Evolutionary conservation across 1,140 invertebrate genomes (phyloP).

Genomic region (Drosophila eugracilis): DNA sequence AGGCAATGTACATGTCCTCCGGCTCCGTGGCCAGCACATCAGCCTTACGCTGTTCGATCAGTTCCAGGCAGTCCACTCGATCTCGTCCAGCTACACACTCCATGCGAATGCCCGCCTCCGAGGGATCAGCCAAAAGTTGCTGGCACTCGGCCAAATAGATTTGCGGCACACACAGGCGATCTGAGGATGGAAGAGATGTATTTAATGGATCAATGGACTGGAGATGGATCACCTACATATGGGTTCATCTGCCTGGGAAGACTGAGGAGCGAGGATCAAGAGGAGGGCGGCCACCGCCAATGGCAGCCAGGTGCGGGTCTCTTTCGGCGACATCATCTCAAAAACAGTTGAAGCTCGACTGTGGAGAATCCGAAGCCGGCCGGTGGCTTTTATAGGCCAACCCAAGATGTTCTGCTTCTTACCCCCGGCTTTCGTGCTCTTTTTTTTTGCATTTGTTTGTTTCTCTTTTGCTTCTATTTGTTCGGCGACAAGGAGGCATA

Average conservation of each 20-base stretch:
- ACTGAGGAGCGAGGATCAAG: background rate
- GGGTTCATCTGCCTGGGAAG: slow-evolving; percentile 52
- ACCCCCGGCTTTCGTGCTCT: background rate
- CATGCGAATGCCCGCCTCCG: slow-evolving; percentile 87
- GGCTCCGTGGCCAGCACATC: slow-evolving; percentile 93
- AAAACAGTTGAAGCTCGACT: slow-evolving; percentile 55
- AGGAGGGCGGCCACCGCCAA: slow-evolving; percentile 24
- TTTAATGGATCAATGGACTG: no score
- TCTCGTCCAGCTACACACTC: slow-evolving; percentile 89
- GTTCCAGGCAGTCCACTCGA: slow-evolving; percentile 90
- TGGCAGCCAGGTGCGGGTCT: slow-evolving; percentile 28
- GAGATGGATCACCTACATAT: slow-evolving; percentile 50
- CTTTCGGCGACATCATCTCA: slow-evolving; percentile 30
- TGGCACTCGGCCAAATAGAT: slow-evolving; percentile 87
- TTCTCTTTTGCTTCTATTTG: slow-evolving; percentile 19
- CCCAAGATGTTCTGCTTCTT: background rate
- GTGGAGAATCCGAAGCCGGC: slow-evolving; percentile 57
- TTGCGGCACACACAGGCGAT: slow-evolving; percentile 90
- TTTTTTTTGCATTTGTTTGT: slow-evolving; percentile 14
- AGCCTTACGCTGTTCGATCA: slow-evolving; percentile 90
- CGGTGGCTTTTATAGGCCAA: slow-evolving; percentile 59
- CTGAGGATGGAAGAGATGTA: slow-evolving; percentile 79
- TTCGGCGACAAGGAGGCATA: background rate
- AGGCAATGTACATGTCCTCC: slow-evolving; percentile 91
- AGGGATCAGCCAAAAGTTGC: slow-evolving; percentile 88